Evolutionary conservation across 2,888 invertebrate genomes (phyloP).

Genomic region (Netelia melanura): DNA sequence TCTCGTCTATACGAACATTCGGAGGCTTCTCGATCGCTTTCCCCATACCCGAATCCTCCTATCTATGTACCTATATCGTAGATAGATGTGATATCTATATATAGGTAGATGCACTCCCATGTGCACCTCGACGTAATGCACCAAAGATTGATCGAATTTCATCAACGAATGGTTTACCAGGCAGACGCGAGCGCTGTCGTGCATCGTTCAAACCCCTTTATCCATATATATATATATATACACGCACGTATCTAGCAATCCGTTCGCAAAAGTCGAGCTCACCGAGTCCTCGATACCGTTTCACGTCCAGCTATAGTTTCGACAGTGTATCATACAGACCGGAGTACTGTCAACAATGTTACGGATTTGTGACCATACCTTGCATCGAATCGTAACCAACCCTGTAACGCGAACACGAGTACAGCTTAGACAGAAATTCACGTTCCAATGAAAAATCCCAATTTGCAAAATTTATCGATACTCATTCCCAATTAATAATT

Average conservation of each 20-base stretch:
- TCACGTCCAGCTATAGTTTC: no score
- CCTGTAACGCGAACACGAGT: no score
- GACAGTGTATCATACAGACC: no score
- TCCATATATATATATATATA: neutral
- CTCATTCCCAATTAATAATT: no score
- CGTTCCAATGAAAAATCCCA: no score
- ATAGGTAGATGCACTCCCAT: neutral
- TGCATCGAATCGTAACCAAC: no score
- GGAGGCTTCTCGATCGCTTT: conserved; percentile 41
- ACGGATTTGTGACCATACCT: no score
- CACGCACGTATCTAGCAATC: neutral
- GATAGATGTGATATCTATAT: neutral
- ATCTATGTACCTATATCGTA: neutral
- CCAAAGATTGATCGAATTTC: conserved; percentile 59
- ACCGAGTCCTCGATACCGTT: neutral
- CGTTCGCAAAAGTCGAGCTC: neutral
- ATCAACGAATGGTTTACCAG: conserved; percentile 1
- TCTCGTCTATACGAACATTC: conserved; percentile 40
- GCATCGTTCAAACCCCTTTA: neutral
- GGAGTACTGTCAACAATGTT: no score
- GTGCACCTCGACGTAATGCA: conserved; percentile 42
- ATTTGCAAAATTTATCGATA: no score
- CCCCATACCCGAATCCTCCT: neutral
- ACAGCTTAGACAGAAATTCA: no score
- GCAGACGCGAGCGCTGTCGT: neutral